Conservation (phyloP, 1,140 invertebrate species). For the Ganaspis sp. region DNA sequence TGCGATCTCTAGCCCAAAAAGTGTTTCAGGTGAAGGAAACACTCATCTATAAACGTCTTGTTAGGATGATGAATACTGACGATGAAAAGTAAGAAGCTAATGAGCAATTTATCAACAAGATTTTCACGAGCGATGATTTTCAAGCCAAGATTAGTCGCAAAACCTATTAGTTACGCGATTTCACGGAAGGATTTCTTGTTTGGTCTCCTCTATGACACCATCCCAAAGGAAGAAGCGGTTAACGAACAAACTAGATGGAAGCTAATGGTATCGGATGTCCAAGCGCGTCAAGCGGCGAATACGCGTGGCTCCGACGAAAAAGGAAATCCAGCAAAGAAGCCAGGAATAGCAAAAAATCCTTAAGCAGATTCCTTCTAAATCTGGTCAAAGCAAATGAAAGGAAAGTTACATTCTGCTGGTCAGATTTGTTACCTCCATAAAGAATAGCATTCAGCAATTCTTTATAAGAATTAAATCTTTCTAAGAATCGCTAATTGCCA, state of each 20-base stretch:
- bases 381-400: neutral
- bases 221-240: slow-evolving; percentile 21
- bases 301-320: slow-evolving; percentile 9
- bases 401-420: neutral
- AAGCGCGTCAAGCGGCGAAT: slow-evolving; percentile 11
- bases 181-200: slow-evolving; percentile 18
- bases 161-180: slow-evolving; percentile 22
- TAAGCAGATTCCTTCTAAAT: neutral
- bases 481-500: too few species aligned
- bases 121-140: neutral
- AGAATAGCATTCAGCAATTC: too few species aligned
- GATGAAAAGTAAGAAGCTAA: neutral
- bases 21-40: too few species aligned
- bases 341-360: neutral
- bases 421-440: too few species aligned
- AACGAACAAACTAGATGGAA: slow-evolving; percentile 25
- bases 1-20: too few species aligned
- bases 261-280: slow-evolving; percentile 29
- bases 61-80: too few species aligned
- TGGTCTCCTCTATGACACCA: neutral
- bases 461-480: too few species aligned
- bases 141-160: neutral
- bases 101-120: neutral
- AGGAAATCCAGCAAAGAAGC: neutral
- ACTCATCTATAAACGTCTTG: too few species aligned